These are phyloP conservation scores for zebrafish (Danio rerio) DNA, from an alignment of 2,113 vertebrate genomes.

Conservation along the genomic window GRCz12tu NC_133196.1:20156501-20157000, in stretches of 20 bases:
- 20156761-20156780: conserved; percentile 47
- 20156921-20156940: conserved; percentile 53
- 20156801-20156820: conserved; percentile 22
- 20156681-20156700: background rate
- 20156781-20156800: conserved; percentile 16
- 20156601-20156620: conserved; percentile 33
- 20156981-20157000: background rate
- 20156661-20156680: conserved; percentile 24
- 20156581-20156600: conserved; percentile 32
- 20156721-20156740: conserved; percentile 34
- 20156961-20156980: conserved; percentile 15
- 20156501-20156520: background rate
- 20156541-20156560: conserved; percentile 28
- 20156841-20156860: conserved; percentile 43
- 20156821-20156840: conserved; percentile 47
- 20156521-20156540: conserved; percentile 9
- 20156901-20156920: conserved; percentile 20
- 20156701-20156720: conserved; percentile 42
- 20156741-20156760: conserved; percentile 53
- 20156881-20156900: conserved; percentile 43
- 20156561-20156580: conserved; percentile 18
- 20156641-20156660: background rate
- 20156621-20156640: conserved; percentile 44
- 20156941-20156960: conserved; percentile 26
- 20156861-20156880: conserved; percentile 53